Percentiles rank a stretch among this genome's conserved stretches.
These are phyloP conservation scores for Anticlea derivata DNA, from an alignment of 2,888 invertebrate species.

Conservation along the genomic window DNA sequence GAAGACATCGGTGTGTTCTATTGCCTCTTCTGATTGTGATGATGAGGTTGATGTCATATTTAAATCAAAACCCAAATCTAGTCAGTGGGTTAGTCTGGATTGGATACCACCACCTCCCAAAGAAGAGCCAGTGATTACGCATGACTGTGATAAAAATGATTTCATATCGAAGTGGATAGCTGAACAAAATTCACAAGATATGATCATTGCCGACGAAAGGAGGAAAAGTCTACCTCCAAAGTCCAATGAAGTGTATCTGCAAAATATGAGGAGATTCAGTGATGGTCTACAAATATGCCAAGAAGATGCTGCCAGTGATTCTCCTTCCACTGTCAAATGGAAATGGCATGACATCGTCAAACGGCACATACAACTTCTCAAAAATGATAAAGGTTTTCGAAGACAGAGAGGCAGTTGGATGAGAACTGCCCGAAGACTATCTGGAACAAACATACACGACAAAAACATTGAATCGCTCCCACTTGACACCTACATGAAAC, in stretches of 20 bases:
- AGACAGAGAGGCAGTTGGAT: constrained; percentile 79
- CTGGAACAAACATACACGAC: constrained; percentile 63
- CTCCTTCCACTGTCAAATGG: constrained; percentile 78
- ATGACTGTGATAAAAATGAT: constrained; percentile 82
- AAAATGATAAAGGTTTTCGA: constrained; percentile 76
- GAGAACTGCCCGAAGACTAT: constrained; percentile 73
- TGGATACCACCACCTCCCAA: constrained; percentile 80
- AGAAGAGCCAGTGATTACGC: constrained; percentile 79
- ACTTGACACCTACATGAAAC: constrained; percentile 73
- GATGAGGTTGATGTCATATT: constrained; percentile 82
- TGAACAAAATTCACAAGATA: constrained; percentile 76
- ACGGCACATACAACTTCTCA: constrained; percentile 74
- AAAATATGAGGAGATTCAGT: constrained; percentile 79
- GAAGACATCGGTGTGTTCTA: constrained; percentile 80
- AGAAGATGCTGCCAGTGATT: constrained; percentile 80
- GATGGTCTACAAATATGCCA: constrained; percentile 80
- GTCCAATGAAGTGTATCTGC: constrained; percentile 78
- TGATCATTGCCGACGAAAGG: constrained; percentile 74
- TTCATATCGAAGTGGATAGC: constrained; percentile 82
- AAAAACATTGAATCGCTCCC: constrained; percentile 63
- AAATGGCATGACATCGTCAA: constrained; percentile 82
- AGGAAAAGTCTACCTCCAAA: constrained; percentile 79
- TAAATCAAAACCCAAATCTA: constrained; percentile 83
- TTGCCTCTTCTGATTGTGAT: constrained; percentile 80
- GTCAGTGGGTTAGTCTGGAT: constrained; percentile 83